Conservation (phyloP, 2,888 invertebrate genomes). For the Campopleginae sp. region DNA sequence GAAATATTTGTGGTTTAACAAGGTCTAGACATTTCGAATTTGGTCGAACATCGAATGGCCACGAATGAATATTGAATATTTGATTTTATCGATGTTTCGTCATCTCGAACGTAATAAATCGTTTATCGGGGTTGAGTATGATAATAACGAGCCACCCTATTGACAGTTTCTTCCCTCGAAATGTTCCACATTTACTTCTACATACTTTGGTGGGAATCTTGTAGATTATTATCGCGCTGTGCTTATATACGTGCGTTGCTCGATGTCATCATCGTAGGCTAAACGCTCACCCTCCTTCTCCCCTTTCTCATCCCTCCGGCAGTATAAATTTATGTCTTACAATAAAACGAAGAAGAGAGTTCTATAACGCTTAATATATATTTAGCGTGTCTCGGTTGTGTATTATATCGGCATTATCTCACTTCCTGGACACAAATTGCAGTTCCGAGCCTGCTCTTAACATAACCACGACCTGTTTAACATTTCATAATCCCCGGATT, state of each 20-base stretch:
- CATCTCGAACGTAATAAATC: constrained; percentile 35
- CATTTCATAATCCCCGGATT: constrained; percentile 19
- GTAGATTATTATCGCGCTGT: constrained; percentile 16
- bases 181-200: not conserved
- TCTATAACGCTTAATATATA: constrained; percentile 36
- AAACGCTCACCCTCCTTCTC: not conserved
- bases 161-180: not conserved
- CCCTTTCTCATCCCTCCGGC: not conserved
- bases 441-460: not conserved
- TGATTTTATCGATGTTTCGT: constrained; percentile 49
- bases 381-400: constrained; percentile 1
- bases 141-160: constrained; percentile 6
- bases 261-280: constrained; percentile 31
- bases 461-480: constrained; percentile 22
- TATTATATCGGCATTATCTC: constrained; percentile 8
- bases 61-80: constrained; percentile 7
- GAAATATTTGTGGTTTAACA: constrained; percentile 35
- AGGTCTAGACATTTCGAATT: constrained; percentile 50
- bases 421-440: not conserved
- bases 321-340: constrained; percentile 68
- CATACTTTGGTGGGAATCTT: constrained; percentile 4
- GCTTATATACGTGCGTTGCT: not conserved
- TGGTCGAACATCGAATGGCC: constrained; percentile 22
- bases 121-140: constrained; percentile 14
- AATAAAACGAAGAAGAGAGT: constrained; percentile 10